Base-by-base conservation (phyloP, 2,888 invertebrate genomes). In the Drosophila suboccidentalis region DNA sequence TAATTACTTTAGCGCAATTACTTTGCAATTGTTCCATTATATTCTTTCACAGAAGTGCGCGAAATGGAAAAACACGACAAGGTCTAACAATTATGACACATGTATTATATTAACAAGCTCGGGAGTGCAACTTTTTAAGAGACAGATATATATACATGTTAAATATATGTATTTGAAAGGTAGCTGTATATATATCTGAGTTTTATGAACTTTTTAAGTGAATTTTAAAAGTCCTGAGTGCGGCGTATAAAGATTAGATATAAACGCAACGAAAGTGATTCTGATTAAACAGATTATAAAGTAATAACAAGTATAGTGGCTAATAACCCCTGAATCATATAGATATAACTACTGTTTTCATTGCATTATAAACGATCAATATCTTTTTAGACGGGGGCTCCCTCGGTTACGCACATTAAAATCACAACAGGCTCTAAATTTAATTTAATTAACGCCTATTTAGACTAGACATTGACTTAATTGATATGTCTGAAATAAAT, bases 11-110 rank as follows among this genome's bases (percentile, higher is more conserved):
- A 22, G 44, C 44, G 19, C 39, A 61, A 67, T n/a, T n/a, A 76
- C 62, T 47, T 50, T 36, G 9, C 19, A 57, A 46, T 68, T 85
- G 64, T 64, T 72, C 53, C 44, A 70, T 71, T 62, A 57, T 49
- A 47, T 59, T 67, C 47, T 61, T 80, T 69, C 58, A 49, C 63
- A 65, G 13, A 63, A 38, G 38, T 61, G 36, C 38, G 61, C 63
- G 44, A 73, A 76, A 61, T 69, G 62, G 64, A 75, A 71, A 58
- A 67, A 69, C 66, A 71, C 36, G 39, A 49, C 75, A 75, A 75
- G 71, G 63, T 71, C 58, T 67, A 38, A 11, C 50, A 62, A 70
- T 46, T 66, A 38, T 78, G 44, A 47, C 65, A 76, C 44, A 58
- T 57, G 17, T 26, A 69, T 8, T 26, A 69, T 26, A 65, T 51